phyloP scores from a whole-genome alignment of 2,113 vertebrate species.

The Patagioenas fasciata region DNA sequence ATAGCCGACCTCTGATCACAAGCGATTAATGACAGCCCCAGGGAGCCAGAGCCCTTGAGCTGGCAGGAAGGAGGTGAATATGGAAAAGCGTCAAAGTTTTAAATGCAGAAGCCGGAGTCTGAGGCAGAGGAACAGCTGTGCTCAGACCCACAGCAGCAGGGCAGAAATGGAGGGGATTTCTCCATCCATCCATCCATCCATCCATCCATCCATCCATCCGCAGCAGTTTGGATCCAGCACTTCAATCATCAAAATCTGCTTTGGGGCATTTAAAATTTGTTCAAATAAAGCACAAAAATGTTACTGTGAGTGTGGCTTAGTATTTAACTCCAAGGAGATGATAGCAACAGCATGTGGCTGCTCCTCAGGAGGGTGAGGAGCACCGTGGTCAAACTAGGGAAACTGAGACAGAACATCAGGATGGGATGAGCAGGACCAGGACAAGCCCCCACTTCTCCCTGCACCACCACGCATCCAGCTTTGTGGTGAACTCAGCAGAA shows the following conservation, averaged over 20 bases:
- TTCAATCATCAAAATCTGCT: fast-evolving
- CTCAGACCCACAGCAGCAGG: neutral
- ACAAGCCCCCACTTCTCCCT: fast-evolving
- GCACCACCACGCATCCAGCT: neutral
- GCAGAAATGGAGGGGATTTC: neutral
- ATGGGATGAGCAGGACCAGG: neutral
- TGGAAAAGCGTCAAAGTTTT: neutral
- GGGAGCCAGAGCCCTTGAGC: constrained; percentile 52
- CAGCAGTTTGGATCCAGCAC: neutral
- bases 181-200: neutral
- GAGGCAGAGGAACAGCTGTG: neutral
- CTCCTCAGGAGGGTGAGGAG: neutral
- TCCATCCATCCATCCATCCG: neutral
- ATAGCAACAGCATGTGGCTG: neutral
- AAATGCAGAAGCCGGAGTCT: neutral
- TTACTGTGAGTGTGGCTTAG: fast-evolving
- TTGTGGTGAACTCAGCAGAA: constrained; percentile 39
- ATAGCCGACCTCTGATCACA: constrained; percentile 60
- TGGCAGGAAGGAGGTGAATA: constrained; percentile 52
- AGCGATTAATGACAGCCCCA: constrained; percentile 63
- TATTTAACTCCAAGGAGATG: neutral
- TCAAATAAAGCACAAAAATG: neutral
- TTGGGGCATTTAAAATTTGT: neutral
- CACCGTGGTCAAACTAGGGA: neutral
- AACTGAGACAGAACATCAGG: neutral